Conservation (phyloP, 1,140 invertebrate species). For the Diuraphis noxia region DNA sequence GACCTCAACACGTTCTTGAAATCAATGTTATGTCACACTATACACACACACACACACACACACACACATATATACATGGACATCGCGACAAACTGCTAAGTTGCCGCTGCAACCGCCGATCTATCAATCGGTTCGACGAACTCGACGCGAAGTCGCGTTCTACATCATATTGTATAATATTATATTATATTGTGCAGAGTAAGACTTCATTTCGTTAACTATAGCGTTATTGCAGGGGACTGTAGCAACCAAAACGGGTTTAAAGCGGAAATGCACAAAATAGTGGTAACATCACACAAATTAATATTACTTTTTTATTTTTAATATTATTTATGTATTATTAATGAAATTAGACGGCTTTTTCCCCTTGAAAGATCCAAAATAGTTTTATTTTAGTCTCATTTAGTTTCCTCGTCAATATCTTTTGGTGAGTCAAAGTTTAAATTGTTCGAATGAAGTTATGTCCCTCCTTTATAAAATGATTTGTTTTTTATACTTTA, state of each 20-base stretch:
- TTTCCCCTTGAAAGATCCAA: no score
- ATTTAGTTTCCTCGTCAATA: no score
- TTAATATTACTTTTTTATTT: no score
- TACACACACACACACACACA: neutral
- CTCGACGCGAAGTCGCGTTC: neutral
- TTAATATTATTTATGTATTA: no score
- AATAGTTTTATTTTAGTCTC: no score
- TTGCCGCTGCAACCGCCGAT: neutral
- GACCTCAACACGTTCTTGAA: slow-evolving; percentile 53
- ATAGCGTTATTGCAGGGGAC: neutral
- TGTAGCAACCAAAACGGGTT: neutral
- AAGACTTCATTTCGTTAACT: neutral
- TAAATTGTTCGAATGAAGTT: no score
- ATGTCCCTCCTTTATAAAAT: no score
- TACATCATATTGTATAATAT: neutral
- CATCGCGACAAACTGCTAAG: neutral
- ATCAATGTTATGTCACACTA: slow-evolving; percentile 38
- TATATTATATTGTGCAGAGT: neutral
- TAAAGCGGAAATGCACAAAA: neutral
- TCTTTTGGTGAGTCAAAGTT: no score
- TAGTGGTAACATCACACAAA: no score
- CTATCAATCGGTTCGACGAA: slow-evolving; percentile 43
- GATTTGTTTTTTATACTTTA: neutral
- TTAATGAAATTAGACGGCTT: no score
- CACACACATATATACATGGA: no score